Evolutionary conservation across 2,113 vertebrate genomes (phyloP).

Genomic region (Rhinoderma darwinii): DNA sequence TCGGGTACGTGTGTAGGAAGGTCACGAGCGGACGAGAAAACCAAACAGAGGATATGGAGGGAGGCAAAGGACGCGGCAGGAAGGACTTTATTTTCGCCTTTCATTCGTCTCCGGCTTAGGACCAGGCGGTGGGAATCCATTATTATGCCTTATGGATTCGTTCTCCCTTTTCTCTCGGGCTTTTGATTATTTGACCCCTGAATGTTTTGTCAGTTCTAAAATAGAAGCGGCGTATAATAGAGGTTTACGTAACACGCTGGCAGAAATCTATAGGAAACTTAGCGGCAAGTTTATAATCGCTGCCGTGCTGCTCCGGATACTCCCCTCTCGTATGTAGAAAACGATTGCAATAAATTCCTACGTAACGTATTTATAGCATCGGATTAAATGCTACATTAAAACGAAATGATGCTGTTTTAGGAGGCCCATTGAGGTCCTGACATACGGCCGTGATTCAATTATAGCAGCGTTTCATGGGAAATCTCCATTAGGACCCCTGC

Average conservation of each 20-base stretch:
- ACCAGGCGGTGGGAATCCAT: constrained; percentile 29
- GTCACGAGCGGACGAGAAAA: background rate
- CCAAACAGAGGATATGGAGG: background rate
- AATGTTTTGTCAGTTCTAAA: constrained; percentile 16
- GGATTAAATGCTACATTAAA: background rate
- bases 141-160: background rate
- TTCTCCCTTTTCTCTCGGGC: background rate
- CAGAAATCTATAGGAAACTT: background rate
- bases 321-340: background rate
- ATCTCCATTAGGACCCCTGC: too few species aligned
- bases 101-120: background rate
- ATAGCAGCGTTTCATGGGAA: too few species aligned
- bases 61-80: background rate
- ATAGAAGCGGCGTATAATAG: background rate
- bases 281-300: background rate
- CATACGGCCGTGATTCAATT: too few species aligned
- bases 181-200: background rate
- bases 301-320: background rate
- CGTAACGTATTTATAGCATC: background rate
- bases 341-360: background rate
- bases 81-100: background rate
- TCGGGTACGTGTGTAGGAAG: constrained; percentile 32
- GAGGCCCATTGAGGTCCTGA: too few species aligned
- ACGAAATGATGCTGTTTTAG: too few species aligned
- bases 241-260: background rate